Evolutionary conservation across 2,113 vertebrate species (phyloP).

Genomic region (Equus przewalskii): DNA sequence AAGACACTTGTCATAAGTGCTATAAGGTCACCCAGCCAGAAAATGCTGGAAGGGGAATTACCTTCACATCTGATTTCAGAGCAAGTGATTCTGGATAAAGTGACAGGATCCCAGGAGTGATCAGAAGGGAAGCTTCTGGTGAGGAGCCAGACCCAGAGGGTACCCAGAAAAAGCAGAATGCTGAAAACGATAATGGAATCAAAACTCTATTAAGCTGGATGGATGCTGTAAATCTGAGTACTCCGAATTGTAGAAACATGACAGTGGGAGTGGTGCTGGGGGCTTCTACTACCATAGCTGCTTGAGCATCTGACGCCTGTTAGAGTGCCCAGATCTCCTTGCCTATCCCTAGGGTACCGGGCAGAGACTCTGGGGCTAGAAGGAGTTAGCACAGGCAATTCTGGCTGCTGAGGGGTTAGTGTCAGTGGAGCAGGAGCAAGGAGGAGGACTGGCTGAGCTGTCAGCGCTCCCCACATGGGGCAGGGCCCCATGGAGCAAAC

Average conservation of each 20-base stretch:
- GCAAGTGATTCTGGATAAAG: not conserved
- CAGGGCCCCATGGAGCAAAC: not conserved
- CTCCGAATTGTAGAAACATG: not conserved
- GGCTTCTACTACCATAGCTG: not conserved
- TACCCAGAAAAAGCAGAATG: not conserved
- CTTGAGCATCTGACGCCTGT: not conserved
- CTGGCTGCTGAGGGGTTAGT: not conserved
- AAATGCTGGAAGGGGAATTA: not conserved
- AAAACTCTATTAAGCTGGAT: not conserved
- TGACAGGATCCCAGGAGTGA: not conserved
- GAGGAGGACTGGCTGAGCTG: not conserved
- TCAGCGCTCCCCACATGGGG: not conserved
- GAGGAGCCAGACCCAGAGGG: not conserved
- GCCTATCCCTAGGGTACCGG: not conserved
- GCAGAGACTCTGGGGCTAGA: not conserved
- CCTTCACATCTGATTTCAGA: conserved; percentile 13
- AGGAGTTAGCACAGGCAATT: not conserved
- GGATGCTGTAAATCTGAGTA: not conserved
- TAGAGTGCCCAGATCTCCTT: not conserved
- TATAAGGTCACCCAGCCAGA: not conserved
- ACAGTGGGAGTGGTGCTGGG: not conserved
- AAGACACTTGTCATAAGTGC: not conserved
- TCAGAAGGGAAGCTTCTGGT: not conserved
- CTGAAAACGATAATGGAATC: not conserved
- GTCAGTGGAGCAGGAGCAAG: not conserved